Conservation (phyloP, 2,888 invertebrate genomes). For the Diadegma fenestrale region DNA sequence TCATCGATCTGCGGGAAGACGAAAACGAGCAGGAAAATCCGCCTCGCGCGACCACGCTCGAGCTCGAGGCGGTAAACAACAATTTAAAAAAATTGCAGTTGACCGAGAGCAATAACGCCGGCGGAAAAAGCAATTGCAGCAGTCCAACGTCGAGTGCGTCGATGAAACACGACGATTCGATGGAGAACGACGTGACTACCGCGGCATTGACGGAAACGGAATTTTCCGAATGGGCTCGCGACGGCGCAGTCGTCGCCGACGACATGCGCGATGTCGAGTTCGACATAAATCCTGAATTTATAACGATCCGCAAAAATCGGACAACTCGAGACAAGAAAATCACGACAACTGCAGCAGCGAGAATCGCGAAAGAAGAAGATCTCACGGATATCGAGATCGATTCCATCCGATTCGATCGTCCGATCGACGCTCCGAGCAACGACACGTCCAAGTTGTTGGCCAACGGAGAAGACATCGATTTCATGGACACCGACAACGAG, state of each 20-base stretch:
- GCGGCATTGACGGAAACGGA: constrained; percentile 94
- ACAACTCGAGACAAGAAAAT: constrained; percentile 54
- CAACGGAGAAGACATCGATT: constrained; percentile 92
- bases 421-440: constrained; percentile 72
- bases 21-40: constrained; percentile 2
- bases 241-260: constrained; percentile 90
- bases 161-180: constrained; percentile 86
- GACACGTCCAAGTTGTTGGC: constrained; percentile 81
- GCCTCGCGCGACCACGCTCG: constrained; percentile 45
- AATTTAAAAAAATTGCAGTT: constrained; percentile 79
- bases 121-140: constrained; percentile 84
- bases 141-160: constrained; percentile 86
- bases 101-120: constrained; percentile 79
- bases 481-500: constrained; percentile 94
- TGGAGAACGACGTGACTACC: constrained; percentile 89
- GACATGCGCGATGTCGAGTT: constrained; percentile 90
- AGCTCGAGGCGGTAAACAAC: constrained; percentile 78
- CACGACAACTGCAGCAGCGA: constrained; percentile 58
- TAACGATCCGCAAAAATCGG: constrained; percentile 77
- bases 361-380: constrained; percentile 83
- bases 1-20: constrained; percentile 64
- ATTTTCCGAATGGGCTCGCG: constrained; percentile 95
- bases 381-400: constrained; percentile 82
- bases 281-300: constrained; percentile 86
- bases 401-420: constrained; percentile 80